Base-by-base conservation (phyloP, 2,797 vertebrate species). In the Psittacula echo region DNA sequence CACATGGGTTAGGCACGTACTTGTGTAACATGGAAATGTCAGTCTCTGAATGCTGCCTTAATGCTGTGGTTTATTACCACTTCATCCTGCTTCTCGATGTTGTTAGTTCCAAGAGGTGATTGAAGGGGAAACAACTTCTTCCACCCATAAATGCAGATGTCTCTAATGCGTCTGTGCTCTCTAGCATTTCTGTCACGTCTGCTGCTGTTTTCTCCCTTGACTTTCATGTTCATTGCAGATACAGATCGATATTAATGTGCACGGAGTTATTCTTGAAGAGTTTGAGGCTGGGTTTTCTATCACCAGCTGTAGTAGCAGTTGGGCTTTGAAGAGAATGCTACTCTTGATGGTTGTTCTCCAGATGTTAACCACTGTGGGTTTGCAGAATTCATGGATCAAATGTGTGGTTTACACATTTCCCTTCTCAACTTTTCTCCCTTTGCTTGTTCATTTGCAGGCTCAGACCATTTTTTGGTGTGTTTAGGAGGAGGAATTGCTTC, bases 41-140 rank as follows among this genome's bases (percentile, higher is more conserved):
- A 0, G 3, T 2, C 14, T n/a, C 5, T 0, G 45, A 6, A 6
- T 5, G 10, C 3, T 9, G 81, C 21, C 23, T 30, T n/a, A 0
- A 8, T 1, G 7, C 8, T 17, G 3, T 24, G 39, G 2, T 39
- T 10, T 23, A 12, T 2, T 20, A 5, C 17, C 76, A 0, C 32
- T 37, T 26, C 37, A 9, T 20, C 91, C 70, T 2, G 41, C 66
- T 64, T 39, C 85, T 44, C 5, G 0, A 24, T 58, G 5, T 30
- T 30, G n/a, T 42, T 67, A 0, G 12, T 11, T 23, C 75, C 72
- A 0, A 50, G 44, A 13, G 13, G 0, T 21, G 71, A 26, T 19
- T 7, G 60, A 2, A 22, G 29, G 11, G 27, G 19, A 51, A 21
- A 2, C 60, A 94, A 89, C 68, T 95, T 58, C 48, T 27, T 54